phyloP scores from a whole-genome alignment of 2,797 vertebrate genomes.

The Psittacula derbiana region DNA sequence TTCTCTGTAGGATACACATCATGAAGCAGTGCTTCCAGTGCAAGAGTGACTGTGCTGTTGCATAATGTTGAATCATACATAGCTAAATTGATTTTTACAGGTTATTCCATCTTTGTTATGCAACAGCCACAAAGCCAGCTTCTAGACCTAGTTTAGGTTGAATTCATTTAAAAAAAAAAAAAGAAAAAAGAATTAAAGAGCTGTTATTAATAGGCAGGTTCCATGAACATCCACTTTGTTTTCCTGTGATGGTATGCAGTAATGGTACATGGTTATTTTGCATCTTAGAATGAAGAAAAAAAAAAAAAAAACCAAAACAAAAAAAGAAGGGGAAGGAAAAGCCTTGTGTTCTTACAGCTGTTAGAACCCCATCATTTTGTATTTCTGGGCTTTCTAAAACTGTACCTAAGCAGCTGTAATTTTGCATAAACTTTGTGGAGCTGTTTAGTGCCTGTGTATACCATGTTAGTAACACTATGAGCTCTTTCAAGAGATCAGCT shows the following conservation, averaged over 20 bases:
- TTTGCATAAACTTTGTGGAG: background rate
- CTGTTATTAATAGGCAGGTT: background rate
- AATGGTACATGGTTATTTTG: background rate
- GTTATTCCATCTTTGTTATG: background rate
- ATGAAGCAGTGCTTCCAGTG: background rate
- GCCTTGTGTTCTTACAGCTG: background rate
- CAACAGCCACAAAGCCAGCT: background rate
- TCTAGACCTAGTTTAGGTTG: background rate
- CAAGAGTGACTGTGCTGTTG: accelerated
- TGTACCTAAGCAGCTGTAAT: background rate
- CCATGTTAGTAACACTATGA: background rate
- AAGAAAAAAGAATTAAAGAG: background rate
- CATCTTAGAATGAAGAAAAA: background rate
- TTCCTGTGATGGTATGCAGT: background rate
- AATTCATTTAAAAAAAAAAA: background rate
- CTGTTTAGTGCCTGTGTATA: background rate
- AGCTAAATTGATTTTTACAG: background rate
- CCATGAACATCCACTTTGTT: background rate
- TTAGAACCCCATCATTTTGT: background rate
- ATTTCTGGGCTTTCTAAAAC: background rate
- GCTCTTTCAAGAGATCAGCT: background rate
- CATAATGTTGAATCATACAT: background rate
- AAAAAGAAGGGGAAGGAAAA: background rate
- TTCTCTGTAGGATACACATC: background rate
- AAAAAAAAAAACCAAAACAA: background rate